Conservation (phyloP, 2,113 vertebrate species). For the Sebastes schlegelii region DNA sequence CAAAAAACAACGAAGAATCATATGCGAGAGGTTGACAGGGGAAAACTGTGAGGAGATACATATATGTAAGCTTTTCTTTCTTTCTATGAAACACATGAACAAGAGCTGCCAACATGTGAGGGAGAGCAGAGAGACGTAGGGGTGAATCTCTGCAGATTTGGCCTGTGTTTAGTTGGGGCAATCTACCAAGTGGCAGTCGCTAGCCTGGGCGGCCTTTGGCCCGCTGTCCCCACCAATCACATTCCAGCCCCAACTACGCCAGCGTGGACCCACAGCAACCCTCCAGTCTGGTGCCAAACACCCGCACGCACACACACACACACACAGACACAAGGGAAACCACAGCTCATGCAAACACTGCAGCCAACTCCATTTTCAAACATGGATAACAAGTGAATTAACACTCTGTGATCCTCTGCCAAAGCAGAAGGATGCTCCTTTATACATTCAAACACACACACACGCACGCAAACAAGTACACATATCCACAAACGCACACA, state of each 20-base stretch:
- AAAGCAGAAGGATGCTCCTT: constrained; percentile 75
- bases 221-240: constrained; percentile 77
- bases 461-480: constrained; percentile 24
- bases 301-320: constrained; percentile 20
- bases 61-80: constrained; percentile 14
- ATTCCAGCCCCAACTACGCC: constrained; percentile 62
- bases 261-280: constrained; percentile 71
- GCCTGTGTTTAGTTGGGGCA: constrained; percentile 71
- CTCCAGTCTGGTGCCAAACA: constrained; percentile 69
- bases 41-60: constrained; percentile 30
- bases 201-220: constrained; percentile 76
- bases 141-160: constrained; percentile 71
- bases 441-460: constrained; percentile 67
- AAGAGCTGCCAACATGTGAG: constrained; percentile 39
- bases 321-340: constrained; percentile 38
- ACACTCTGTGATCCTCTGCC: constrained; percentile 77
- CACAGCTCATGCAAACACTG: constrained; percentile 58
- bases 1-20: constrained; percentile 11
- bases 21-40: constrained; percentile 15
- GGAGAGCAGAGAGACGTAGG: constrained; percentile 32
- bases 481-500: constrained; percentile 1
- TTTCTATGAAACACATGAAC: constrained; percentile 34
- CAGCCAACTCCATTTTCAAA: constrained; percentile 78
- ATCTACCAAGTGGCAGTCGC: constrained; percentile 74
- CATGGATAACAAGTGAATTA: constrained; percentile 81